Base-by-base conservation (phyloP, 2,113 vertebrate genomes). In the Bambusicola thoracicus region DNA sequence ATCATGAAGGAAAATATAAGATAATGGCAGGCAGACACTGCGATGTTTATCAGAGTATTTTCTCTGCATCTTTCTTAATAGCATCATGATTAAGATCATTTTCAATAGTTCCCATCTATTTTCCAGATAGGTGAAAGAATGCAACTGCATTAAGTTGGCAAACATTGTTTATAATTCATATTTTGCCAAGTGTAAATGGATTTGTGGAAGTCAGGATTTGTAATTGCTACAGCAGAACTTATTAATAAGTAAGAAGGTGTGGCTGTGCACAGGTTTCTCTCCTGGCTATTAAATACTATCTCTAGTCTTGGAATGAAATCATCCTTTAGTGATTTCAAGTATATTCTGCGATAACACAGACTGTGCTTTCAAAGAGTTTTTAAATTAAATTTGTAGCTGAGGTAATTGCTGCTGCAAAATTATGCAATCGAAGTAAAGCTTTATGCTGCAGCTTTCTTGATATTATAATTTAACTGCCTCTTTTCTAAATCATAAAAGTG, bases 351-450 rank as follows among this genome's bases (percentile, higher is more conserved):
- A 97, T 97, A 95, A 32, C 95, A 91, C 83, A 95, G 88, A 93
- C 93, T 96, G 74, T 81, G 90, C 84, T 97, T 98, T 96, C 96
- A 97, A 97, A 97, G 97, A 95, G 90, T 96, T 97, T 97, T 93
- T 95, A 98, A 98, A 98, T 98, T 97, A 98, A 97, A 98, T 98
- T 98, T 97, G 97, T 95, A 96, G 96, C 94, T 94, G 91, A 96
- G 93, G 97, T 97, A 97, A 98, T 97, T 97, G 97, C 95, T 97
- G 93, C 77, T 82, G 89, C 94, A 96, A 97, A 98, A 97, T 95
- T 96, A 97, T 95, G 97, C 96, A 92, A 90, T 75, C 89, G 74
- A 95, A 96, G 59, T 80, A 95, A 97, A 97, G 94, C 69, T 73
- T 92, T 96, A 70, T 89, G 82, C 85, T 74, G 68, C 92, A 95